These are phyloP conservation scores for Rotaria sp. DNA, from an alignment of 2,888 invertebrate genomes.

Conservation along the genomic window DNA sequence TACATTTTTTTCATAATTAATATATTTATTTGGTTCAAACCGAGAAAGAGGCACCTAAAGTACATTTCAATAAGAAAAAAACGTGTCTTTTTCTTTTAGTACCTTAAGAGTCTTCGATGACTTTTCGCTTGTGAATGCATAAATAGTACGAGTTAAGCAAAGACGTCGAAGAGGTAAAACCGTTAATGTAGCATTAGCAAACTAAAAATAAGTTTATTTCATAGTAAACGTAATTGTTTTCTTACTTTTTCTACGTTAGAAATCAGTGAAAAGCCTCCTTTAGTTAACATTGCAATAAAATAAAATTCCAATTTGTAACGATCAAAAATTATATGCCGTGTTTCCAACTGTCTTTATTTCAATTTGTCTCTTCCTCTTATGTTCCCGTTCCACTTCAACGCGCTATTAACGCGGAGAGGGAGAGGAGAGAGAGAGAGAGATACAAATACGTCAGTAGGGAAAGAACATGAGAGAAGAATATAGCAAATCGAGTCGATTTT, in stretches of 20 bases:
- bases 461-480: no score
- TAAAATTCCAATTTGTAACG: no score
- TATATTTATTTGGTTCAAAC: slow-evolving; percentile 69
- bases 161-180: not conserved
- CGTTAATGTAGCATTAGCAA: not conserved
- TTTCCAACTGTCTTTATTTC: no score
- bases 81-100: no score
- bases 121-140: not conserved
- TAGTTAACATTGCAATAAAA: not conserved
- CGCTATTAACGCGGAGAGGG: no score
- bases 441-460: no score
- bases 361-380: no score
- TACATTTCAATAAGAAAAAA: not conserved
- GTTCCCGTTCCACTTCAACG: no score
- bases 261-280: not conserved
- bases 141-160: not conserved
- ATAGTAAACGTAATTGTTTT: not conserved
- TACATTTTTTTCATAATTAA: slow-evolving; percentile 78
- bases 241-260: not conserved
- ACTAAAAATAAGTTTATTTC: no score
- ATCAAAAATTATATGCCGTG: no score
- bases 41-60: slow-evolving; percentile 79
- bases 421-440: no score
- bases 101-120: not conserved
- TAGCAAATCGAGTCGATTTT: no score